Evolutionary conservation across 2,113 vertebrate genomes (phyloP), one percentile per base, ranked within the genome.

Genomic region (Macrotis lagotis): DNA sequence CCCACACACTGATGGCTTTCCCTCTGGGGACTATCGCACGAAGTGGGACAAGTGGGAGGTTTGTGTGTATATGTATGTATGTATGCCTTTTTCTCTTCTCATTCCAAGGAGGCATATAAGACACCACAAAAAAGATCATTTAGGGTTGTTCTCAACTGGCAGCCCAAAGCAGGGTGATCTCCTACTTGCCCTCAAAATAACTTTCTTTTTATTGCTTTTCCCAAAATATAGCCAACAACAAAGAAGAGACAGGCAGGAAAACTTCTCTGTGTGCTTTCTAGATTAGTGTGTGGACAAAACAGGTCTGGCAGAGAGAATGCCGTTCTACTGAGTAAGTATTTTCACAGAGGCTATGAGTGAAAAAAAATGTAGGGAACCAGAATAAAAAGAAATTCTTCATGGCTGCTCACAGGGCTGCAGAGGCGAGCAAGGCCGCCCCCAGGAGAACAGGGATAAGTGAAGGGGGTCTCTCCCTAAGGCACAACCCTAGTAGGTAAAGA

Each of bases 311-410:
- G 91, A 92, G 50, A 96, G 8, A 66, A 11, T 53, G 89, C 89
- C 1, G 48, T 50, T 28, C 6, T 31, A 8, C 0, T 14, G 89
- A 37, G 19, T 25, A 8, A 44, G 0, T 51, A 2, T 95, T 98
- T 96, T 66, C 37, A 74, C 10, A 94, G 50, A 95, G 95, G 83
- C 89, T 74, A 93, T 74, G 89, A 74, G 47, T 55, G 88, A 94
- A 31, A 59, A 44, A 44, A 4, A 47, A 50, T 51, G 19, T n/a
- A 44, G 14, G 28, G 25, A 19, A 44, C 31, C 92, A 49, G 97
- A 98, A 97, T 96, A 97, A 97, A 95, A 97, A 97, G 97, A 97
- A 97, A 92, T 97, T 93, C 95, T 92, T 95, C 96, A 95, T 94
- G 26, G 5, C 37, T 74, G 37, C 66, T 83, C 37, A 37, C 59